Evolutionary conservation across 2,888 invertebrate genomes (phyloP).

Genomic region (Ceraclea dissimilis): DNA sequence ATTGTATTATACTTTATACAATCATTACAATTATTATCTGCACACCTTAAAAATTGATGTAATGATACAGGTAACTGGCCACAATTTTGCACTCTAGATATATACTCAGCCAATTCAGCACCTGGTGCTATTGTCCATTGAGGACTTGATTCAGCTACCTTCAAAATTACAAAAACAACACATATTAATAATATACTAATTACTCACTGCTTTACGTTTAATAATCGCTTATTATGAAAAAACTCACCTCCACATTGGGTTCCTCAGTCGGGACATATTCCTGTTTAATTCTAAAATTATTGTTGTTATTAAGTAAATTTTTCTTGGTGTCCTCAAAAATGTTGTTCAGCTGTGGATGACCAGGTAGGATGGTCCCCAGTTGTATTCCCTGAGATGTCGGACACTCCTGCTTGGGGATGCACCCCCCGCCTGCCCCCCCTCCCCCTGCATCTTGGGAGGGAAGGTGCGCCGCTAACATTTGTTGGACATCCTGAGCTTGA

Average conservation of each 20-base stretch:
- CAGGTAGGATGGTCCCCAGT: slow-evolving; percentile 13
- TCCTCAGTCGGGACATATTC: slow-evolving; percentile 40
- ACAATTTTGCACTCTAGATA: slow-evolving; percentile 12
- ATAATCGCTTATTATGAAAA: too few relatives aligned
- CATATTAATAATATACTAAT: too few relatives aligned
- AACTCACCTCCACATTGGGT: slow-evolving; percentile 4
- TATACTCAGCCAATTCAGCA: slow-evolving; percentile 21
- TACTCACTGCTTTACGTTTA: too few relatives aligned
- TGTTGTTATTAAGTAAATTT: slow-evolving; percentile 34
- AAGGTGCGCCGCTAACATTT: slow-evolving; percentile 37
- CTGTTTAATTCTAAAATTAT: slow-evolving; percentile 35
- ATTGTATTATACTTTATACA: too few relatives aligned
- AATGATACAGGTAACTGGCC: slow-evolving; percentile 36
- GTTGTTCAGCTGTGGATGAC: slow-evolving; percentile 7
- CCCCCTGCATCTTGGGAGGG: slow-evolving; percentile 10
- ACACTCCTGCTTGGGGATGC: background rate
- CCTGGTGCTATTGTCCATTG: slow-evolving; percentile 22
- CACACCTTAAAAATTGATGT: slow-evolving; percentile 38
- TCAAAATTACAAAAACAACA: too few relatives aligned
- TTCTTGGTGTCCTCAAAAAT: slow-evolving; percentile 29
- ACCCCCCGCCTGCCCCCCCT: background rate
- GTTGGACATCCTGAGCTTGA: slow-evolving; percentile 63
- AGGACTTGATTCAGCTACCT: background rate
- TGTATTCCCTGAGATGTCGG: slow-evolving; percentile 12
- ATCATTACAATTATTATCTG: too few relatives aligned